These are phyloP conservation scores for Boleophthalmus pectinirostris DNA, from an alignment of 2,113 vertebrate genomes.

Conservation along the genomic window DNA sequence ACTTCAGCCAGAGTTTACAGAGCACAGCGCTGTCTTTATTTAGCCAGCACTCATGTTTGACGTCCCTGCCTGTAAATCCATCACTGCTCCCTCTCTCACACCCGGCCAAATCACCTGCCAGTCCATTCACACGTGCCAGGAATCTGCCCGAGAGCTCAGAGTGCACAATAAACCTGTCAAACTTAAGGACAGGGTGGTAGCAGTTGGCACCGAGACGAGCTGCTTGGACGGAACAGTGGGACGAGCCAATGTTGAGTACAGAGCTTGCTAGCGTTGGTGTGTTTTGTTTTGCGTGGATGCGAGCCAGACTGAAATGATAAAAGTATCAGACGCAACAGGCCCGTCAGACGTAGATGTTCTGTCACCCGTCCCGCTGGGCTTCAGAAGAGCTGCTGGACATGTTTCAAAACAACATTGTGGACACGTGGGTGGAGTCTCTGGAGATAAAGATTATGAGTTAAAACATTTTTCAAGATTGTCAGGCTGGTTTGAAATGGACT, in stretches of 20 bases:
- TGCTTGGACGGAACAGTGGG: constrained; percentile 25
- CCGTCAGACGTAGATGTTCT: constrained; percentile 8
- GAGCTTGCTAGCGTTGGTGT: constrained; percentile 13
- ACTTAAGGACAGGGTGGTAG: constrained; percentile 49
- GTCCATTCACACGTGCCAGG: constrained; percentile 57
- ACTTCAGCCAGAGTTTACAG: constrained; percentile 16
- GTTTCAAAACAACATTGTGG: background rate
- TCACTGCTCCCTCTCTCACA: constrained; percentile 48
- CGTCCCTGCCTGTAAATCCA: constrained; percentile 52
- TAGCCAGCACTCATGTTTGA: constrained; percentile 41
- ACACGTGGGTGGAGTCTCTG: constrained; percentile 2
- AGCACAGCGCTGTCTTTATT: constrained; percentile 54
- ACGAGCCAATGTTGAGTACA: constrained; percentile 4
- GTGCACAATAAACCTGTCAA: constrained; percentile 65
- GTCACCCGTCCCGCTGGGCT: constrained; percentile 2
- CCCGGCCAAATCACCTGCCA: constrained; percentile 58
- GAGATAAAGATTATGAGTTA: background rate
- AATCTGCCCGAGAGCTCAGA: constrained; percentile 47
- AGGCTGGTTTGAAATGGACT: constrained; percentile 7
- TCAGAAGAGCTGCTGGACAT: background rate
- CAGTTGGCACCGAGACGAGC: constrained; percentile 31
- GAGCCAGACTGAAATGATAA: constrained; percentile 16
- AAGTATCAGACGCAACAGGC: constrained; percentile 16
- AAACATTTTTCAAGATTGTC: constrained; percentile 11
- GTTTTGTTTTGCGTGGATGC: constrained; percentile 25